phyloP scores from a whole-genome alignment of 1,140 invertebrate genomes.

The Cherax quadricarinatus region DNA sequence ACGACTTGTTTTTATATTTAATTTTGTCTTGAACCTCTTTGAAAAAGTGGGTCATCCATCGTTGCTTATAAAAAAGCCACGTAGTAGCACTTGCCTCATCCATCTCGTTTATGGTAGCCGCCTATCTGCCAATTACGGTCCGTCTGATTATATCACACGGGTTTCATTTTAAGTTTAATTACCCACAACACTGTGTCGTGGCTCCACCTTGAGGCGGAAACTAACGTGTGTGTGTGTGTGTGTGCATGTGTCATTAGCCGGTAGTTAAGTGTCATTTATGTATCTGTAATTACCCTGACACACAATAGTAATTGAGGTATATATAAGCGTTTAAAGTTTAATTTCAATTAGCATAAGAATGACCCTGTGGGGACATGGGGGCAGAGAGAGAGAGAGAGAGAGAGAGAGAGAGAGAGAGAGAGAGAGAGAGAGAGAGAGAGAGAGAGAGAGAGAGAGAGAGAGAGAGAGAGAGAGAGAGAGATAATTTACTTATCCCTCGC shows the following conservation, averaged over 20 bases:
- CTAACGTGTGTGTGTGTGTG: neutral
- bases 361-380: neutral
- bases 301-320: neutral
- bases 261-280: neutral
- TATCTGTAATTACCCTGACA: neutral
- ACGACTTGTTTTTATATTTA: too few relatives aligned
- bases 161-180: neutral
- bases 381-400: neutral
- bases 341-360: conserved; percentile 9
- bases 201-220: neutral
- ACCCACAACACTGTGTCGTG: neutral
- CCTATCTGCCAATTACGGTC: neutral
- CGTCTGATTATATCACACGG: neutral
- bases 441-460: too few relatives aligned
- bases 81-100: too few relatives aligned
- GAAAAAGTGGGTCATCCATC: too few relatives aligned
- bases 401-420: neutral
- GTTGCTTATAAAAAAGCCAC: too few relatives aligned
- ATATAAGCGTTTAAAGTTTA: neutral
- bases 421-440: too few relatives aligned
- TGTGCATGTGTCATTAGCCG: neutral
- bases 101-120: too few relatives aligned
- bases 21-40: too few relatives aligned
- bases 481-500: neutral
- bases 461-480: neutral